Evolutionary conservation across 1,140 invertebrate genomes (phyloP).

Genomic region (Lethrus apterus): DNA sequence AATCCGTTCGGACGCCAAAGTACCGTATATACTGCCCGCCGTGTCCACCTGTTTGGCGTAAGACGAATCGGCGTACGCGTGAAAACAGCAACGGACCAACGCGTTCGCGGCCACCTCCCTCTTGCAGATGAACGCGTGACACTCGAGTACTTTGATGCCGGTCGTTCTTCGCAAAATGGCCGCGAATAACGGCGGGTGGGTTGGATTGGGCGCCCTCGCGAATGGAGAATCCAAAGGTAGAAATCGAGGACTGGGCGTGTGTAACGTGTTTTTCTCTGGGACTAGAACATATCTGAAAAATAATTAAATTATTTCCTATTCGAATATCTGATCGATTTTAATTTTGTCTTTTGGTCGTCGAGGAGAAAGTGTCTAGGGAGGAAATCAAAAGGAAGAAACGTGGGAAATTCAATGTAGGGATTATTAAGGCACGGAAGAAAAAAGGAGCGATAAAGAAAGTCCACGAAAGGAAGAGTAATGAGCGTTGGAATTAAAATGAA

Average conservation of each 20-base stretch:
- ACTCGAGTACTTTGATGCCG: conserved; percentile 98
- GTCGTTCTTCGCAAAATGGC: conserved; percentile 90
- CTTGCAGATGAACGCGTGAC: conserved; percentile 98
- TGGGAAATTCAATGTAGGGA: too few species aligned
- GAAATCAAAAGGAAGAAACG: too few species aligned
- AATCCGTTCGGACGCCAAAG: conserved; percentile 36
- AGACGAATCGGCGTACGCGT: conserved; percentile 89
- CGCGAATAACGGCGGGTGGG: conserved; percentile 93
- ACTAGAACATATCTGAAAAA: conserved; percentile 49
- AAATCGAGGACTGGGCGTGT: conserved; percentile 67
- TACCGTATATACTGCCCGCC: conserved; percentile 46
- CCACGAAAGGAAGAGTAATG: too few species aligned
- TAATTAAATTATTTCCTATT: too few species aligned
- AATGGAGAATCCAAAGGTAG: conserved; percentile 94
- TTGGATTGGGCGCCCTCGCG: conserved; percentile 74
- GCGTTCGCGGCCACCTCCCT: conserved; percentile 91
- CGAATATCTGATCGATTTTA: too few species aligned
- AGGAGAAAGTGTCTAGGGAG: too few species aligned
- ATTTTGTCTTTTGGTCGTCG: too few species aligned
- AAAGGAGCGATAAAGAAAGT: too few species aligned
- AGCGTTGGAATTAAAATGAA: too few species aligned
- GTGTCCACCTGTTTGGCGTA: conserved; percentile 76
- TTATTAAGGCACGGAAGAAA: too few species aligned
- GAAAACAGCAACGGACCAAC: conserved; percentile 88
- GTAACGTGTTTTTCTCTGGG: conserved; percentile 45